These are phyloP conservation scores for Plestiodon gilberti DNA, from an alignment of 2,113 vertebrate genomes.

Conservation along the genomic window DNA sequence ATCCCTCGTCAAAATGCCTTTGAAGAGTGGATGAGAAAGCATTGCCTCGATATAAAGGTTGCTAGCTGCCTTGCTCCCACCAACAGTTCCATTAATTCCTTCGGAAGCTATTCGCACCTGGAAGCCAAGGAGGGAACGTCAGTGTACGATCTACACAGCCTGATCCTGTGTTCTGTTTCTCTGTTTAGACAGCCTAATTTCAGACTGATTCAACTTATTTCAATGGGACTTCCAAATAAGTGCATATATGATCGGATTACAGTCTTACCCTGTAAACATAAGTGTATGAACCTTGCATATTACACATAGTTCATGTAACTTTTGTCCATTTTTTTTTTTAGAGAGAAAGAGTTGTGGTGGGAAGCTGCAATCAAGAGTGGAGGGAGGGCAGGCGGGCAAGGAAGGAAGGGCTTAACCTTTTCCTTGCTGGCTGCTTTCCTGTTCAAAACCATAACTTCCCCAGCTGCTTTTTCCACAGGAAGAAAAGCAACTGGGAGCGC, in stretches of 20 bases:
- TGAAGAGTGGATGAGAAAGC: slow-evolving; percentile 87
- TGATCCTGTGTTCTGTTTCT: background rate
- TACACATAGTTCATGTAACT: background rate
- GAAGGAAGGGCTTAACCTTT: background rate
- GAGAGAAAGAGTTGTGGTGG: no score
- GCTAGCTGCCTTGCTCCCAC: slow-evolving; percentile 86
- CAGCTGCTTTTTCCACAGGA: background rate
- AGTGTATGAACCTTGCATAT: no score
- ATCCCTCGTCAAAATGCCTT: slow-evolving; percentile 75
- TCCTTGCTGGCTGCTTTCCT: background rate
- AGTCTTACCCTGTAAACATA: background rate
- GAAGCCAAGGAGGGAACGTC: slow-evolving; percentile 37
- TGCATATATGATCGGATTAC: no score
- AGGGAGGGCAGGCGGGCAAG: background rate
- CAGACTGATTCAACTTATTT: background rate
- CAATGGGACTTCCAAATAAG: background rate
- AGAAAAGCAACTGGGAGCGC: background rate
- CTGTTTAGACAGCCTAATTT: background rate
- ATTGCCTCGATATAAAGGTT: slow-evolving; percentile 86
- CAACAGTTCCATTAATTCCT: slow-evolving; percentile 95
- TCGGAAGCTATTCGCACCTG: slow-evolving; percentile 92
- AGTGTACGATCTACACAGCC: background rate
- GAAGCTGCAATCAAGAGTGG: background rate
- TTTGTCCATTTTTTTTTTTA: no score
- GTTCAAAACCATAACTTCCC: no score